phyloP scores from a whole-genome alignment of 2,113 vertebrate genomes.

The Rhipidura dahli region DNA sequence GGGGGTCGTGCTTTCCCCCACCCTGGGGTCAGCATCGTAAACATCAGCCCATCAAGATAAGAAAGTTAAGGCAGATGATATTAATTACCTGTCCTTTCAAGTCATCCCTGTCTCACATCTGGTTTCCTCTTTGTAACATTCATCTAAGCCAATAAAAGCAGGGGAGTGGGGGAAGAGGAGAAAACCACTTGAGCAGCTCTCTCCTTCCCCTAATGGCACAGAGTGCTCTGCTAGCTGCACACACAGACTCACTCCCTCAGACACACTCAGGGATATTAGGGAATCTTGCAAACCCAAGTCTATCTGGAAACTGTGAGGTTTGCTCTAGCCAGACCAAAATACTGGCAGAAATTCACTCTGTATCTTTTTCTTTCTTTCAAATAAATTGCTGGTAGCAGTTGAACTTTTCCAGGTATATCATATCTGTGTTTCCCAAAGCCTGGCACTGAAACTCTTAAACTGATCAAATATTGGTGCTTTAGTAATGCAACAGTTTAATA shows the following conservation, averaged over 20 bases:
- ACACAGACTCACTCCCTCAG: not conserved
- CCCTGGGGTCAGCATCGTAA: constrained; percentile 62
- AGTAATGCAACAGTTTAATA: not conserved
- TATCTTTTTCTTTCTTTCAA: not conserved
- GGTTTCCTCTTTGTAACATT: constrained; percentile 70
- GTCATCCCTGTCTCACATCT: constrained; percentile 77
- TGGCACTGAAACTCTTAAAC: not conserved
- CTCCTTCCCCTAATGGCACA: not conserved
- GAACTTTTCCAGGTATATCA: not conserved
- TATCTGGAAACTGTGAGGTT: accelerated
- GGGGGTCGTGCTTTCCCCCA: constrained; percentile 56
- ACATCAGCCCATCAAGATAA: constrained; percentile 79
- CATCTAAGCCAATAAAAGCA: constrained; percentile 76
- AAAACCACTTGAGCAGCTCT: constrained; percentile 31
- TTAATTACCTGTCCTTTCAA: constrained; percentile 82
- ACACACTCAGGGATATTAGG: not conserved
- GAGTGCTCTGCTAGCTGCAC: not conserved
- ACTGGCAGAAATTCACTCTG: not conserved
- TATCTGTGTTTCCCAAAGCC: not conserved
- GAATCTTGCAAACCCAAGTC: not conserved
- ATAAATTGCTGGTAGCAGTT: not conserved
- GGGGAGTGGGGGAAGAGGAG: constrained; percentile 17
- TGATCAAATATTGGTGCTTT: not conserved
- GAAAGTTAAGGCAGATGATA: constrained; percentile 76
- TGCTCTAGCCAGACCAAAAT: not conserved